Percentiles rank a stretch among this genome's conserved stretches.
Conservation (phyloP, 2,113 vertebrate genomes). For the Ornithorhynchus anatinus region DNA sequence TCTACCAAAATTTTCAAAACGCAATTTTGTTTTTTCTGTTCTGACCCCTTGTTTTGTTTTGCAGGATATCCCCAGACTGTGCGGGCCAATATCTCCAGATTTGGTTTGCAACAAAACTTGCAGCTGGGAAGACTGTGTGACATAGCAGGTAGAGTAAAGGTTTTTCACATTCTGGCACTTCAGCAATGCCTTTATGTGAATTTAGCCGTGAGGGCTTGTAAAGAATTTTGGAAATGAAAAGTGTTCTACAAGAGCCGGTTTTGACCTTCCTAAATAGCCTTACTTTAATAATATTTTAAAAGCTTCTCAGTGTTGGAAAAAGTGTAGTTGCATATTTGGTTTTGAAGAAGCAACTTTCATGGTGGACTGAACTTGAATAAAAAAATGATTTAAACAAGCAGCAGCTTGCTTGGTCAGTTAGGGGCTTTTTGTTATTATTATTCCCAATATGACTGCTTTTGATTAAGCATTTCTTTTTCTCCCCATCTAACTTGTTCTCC, state of each 20-base stretch:
- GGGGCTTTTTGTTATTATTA: not conserved
- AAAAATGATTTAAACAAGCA: conserved; percentile 3
- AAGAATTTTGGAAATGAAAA: not conserved
- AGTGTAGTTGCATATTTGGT: conserved; percentile 7
- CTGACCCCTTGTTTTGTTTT: conserved; percentile 51
- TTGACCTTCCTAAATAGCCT: not conserved
- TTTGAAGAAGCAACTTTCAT: conserved; percentile 14
- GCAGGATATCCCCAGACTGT: conserved; percentile 75
- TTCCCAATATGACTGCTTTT: not conserved
- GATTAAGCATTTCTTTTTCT: conserved; percentile 7
- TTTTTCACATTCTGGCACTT: not conserved
- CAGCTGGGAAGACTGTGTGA: conserved; percentile 88
- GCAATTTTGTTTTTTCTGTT: not conserved
- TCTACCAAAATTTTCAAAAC: not conserved
- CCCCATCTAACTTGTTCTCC: not conserved
- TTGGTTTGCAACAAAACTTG: conserved; percentile 78
- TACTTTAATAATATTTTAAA: not conserved
- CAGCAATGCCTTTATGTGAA: not conserved
- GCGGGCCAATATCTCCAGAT: conserved; percentile 66
- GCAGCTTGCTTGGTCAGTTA: not conserved
- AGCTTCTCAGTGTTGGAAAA: not conserved
- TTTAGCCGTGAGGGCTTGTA: conserved; percentile 4
- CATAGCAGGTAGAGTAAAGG: conserved; percentile 74
- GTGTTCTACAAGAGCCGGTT: not conserved
- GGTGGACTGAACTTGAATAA: not conserved